These are phyloP conservation scores for Atrina japonica DNA, from an alignment of 2,888 invertebrate genomes.

Conservation along the genomic window DNA sequence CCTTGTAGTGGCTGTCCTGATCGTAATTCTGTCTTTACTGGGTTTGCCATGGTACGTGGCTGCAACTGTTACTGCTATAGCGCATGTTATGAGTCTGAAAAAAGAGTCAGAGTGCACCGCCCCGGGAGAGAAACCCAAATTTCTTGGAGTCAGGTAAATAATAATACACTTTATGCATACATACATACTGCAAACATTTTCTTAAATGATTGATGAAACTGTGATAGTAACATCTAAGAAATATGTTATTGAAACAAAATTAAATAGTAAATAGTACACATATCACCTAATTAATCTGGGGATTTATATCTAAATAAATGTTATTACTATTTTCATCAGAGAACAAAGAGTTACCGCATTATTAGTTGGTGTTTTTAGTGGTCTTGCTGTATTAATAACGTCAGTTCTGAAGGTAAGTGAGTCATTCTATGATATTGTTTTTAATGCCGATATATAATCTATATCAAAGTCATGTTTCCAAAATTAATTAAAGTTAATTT, in stretches of 20 bases:
- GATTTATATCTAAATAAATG: too few relatives aligned
- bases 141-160: slow-evolving; percentile 94
- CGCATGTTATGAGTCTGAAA: slow-evolving; percentile 97
- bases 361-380: slow-evolving; percentile 95
- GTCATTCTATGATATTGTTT: too few relatives aligned
- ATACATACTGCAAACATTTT: too few relatives aligned
- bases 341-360: slow-evolving; percentile 94
- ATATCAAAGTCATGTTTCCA: too few relatives aligned
- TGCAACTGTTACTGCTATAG: slow-evolving; percentile 97
- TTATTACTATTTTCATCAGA: slow-evolving; percentile 55
- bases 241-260: too few relatives aligned
- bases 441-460: too few relatives aligned
- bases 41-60: slow-evolving; percentile 93
- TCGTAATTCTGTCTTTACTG: slow-evolving; percentile 92
- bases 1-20: slow-evolving; percentile 92
- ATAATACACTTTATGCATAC: too few relatives aligned
- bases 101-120: slow-evolving; percentile 97
- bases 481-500: too few relatives aligned
- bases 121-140: slow-evolving; percentile 98
- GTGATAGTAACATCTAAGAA: too few relatives aligned
- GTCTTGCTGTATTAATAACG: slow-evolving; percentile 94
- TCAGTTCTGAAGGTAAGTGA: slow-evolving; percentile 86
- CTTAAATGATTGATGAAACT: too few relatives aligned
- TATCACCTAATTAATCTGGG: too few relatives aligned
- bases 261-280: too few relatives aligned